phyloP scores from a whole-genome alignment of 2,888 invertebrate species.

The Iselma pallidipennis region DNA sequence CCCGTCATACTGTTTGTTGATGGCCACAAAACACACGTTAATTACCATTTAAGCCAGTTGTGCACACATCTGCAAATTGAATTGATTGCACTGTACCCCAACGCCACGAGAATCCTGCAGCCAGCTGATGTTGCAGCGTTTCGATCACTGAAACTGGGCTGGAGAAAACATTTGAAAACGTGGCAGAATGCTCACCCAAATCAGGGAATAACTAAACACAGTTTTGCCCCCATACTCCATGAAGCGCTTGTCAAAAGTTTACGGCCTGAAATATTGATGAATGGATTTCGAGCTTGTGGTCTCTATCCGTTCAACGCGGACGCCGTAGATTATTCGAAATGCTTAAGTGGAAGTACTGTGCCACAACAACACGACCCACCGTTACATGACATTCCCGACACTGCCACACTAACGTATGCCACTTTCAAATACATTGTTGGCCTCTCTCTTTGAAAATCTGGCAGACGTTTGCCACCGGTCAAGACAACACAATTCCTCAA shows the following conservation, averaged over 20 bases:
- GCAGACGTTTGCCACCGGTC: too few species aligned
- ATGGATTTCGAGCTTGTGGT: conserved; percentile 12
- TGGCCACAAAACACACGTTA: conserved; percentile 31
- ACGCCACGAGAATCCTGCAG: conserved; percentile 37
- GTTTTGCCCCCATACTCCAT: conserved; percentile 15
- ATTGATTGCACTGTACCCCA: conserved; percentile 33
- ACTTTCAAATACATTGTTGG: too few species aligned
- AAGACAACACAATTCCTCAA: too few species aligned
- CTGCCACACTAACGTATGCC: too few species aligned
- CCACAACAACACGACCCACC: too few species aligned
- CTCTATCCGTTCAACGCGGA: conserved; percentile 14
- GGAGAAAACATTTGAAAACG: conserved; percentile 37
- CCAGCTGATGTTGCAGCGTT: conserved; percentile 36
- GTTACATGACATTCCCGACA: too few species aligned
- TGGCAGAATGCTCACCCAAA: conserved; percentile 34
- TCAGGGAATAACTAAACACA: conserved; percentile 2
- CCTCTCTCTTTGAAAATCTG: too few species aligned
- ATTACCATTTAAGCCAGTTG: conserved; percentile 23
- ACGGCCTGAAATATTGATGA: neutral
- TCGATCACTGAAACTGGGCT: conserved; percentile 28
- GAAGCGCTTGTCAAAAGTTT: conserved; percentile 35
- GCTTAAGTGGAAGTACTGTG: too few species aligned
- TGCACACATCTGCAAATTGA: conserved; percentile 28
- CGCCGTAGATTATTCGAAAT: conserved; percentile 10
- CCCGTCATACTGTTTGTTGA: conserved; percentile 50